phyloP scores from a whole-genome alignment of 2,888 invertebrate genomes.

The Tinea trinotella region DNA sequence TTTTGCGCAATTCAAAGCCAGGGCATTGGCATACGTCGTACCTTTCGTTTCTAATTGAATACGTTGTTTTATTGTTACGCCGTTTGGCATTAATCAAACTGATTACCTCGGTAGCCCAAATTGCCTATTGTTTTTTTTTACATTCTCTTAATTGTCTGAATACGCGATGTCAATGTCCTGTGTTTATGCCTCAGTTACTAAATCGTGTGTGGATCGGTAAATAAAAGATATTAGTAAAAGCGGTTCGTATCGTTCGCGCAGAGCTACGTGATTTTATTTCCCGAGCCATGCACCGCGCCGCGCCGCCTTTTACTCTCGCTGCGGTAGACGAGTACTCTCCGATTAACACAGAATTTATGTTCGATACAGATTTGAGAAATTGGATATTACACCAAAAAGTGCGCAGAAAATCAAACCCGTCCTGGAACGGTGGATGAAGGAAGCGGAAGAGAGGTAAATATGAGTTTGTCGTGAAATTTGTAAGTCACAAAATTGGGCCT shows the following conservation, averaged over 20 bases:
- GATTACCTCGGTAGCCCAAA: slow-evolving; percentile 65
- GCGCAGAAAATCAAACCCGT: slow-evolving; percentile 99
- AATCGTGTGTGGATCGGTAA: slow-evolving; percentile 13
- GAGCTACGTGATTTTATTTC: slow-evolving; percentile 3
- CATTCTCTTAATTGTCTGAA: slow-evolving; percentile 48
- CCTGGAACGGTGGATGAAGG: slow-evolving; percentile 98
- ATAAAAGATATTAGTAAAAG: no score
- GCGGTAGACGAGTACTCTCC: slow-evolving; percentile 43
- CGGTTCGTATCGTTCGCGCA: not conserved
- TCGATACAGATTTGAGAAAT: slow-evolving; percentile 94
- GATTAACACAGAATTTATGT: slow-evolving; percentile 62
- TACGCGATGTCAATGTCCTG: slow-evolving; percentile 79
- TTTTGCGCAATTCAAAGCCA: slow-evolving; percentile 79
- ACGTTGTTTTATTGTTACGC: slow-evolving; percentile 65
- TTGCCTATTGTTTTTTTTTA: slow-evolving; percentile 67
- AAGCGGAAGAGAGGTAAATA: slow-evolving; percentile 95
- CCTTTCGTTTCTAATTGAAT: slow-evolving; percentile 68
- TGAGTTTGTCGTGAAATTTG: slow-evolving; percentile 51
- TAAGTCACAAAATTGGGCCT: slow-evolving; percentile 65
- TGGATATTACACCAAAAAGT: slow-evolving; percentile 99
- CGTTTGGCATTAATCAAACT: slow-evolving; percentile 69
- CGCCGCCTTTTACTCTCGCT: slow-evolving; percentile 27
- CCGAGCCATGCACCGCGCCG: slow-evolving; percentile 21
- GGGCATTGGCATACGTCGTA: slow-evolving; percentile 88
- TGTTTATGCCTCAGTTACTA: slow-evolving; percentile 57